Base-by-base conservation (phyloP, 2,113 vertebrate species). In the Hypocryptadius cinnamomeus region DNA sequence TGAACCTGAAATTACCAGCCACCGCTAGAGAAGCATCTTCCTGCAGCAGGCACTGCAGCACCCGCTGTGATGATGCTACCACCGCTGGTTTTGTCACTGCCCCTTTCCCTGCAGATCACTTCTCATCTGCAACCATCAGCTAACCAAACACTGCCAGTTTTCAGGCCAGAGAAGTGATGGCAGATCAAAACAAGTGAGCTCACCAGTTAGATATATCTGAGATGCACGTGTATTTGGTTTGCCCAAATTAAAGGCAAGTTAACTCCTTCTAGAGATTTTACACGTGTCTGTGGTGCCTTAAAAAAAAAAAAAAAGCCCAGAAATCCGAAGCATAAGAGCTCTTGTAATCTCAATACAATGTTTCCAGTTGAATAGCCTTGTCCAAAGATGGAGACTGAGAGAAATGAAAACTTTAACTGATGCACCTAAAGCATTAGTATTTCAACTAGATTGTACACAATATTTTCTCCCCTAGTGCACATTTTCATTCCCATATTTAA, bases 1-100 rank as follows among this genome's bases (percentile, higher is more conserved):
- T 15, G 37, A 73, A 79, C 66, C 54, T 85, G 74, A 87, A 94
- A 77, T 66, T 57, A 76, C 19, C 50, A 89, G 61, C 37, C 65
- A 72, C 40, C 9, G 6, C 47, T 42, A 51, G 25, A 87, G 50
- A 51, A 50, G 30, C 33, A 66, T 82, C 63, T 79, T 79, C 48
- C 35, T 40, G 45, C 28, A 59, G 64, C 30, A 72, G 50, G 45
- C 37, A 42, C 73, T 65, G 10, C 47, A 59, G 69, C 56, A 79
- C 51, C 48, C 45, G 25, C n/a, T 1, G 3, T 79, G 68, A 40
- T 27, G 11, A 24, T 48, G 73, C 30, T 25, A 13, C 42, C 15
- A 14, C 40, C 8, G 4, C 28, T 61, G 47, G 47, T 57, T 78
- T 37, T 44, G 80, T 39, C 61, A 76, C 51, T 45, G 30, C 54